A percentile compares a stretch with the other conserved stretches of the same genome.
phyloP scores from a whole-genome alignment of 2,113 vertebrate genomes.

The Nyctereutes procyonoides region DNA sequence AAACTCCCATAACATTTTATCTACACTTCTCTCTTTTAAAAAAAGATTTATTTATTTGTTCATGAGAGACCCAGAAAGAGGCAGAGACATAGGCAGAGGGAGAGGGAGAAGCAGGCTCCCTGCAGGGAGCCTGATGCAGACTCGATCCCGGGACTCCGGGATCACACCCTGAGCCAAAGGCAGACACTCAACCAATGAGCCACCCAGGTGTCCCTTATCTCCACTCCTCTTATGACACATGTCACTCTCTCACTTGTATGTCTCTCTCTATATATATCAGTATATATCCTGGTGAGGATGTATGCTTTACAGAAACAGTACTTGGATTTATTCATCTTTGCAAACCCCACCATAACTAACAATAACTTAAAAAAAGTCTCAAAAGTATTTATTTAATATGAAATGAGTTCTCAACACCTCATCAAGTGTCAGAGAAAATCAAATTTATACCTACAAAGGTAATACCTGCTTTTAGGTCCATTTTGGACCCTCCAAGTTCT shows the following conservation, averaged over 20 bases:
- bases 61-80: too few species aligned
- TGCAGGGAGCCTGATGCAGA: too few species aligned
- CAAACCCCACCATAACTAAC: neutral
- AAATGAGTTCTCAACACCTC: neutral
- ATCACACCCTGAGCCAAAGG: too few species aligned
- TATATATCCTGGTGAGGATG: too few species aligned
- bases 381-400: neutral
- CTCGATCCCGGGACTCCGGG: too few species aligned
- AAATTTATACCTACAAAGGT: neutral
- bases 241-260: neutral
- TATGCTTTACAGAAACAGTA: neutral
- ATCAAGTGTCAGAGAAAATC: constrained; percentile 12
- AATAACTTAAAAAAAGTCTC: neutral
- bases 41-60: too few species aligned
- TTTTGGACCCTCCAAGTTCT: neutral
- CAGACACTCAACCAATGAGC: too few species aligned
- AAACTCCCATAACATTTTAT: neutral
- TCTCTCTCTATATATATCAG: neutral
- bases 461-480: neutral
- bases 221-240: neutral
- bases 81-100: too few species aligned
- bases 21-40: neutral
- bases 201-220: neutral
- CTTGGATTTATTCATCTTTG: neutral
- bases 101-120: too few species aligned